Conservation (phyloP, 2,113 vertebrate genomes). For the Gulo gulo region DNA sequence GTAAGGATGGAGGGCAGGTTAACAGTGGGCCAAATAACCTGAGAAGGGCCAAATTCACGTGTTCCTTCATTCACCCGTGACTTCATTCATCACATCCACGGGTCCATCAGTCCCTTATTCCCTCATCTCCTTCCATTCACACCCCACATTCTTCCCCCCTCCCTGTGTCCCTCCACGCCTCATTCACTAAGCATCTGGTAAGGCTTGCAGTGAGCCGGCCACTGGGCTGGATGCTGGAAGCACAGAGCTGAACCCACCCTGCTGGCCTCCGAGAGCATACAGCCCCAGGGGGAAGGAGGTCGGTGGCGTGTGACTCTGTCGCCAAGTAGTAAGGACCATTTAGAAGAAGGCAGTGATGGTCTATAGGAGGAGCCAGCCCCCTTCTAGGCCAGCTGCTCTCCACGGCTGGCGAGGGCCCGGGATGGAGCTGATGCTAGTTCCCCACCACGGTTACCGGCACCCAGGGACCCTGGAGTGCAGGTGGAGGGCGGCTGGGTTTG, state of each 20-base stretch:
- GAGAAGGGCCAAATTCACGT: background rate
- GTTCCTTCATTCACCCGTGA: background rate
- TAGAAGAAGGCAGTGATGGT: background rate
- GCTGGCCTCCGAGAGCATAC: background rate
- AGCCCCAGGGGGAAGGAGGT: background rate
- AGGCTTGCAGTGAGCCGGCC: background rate
- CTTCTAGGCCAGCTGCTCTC: background rate
- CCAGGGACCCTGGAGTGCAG: background rate
- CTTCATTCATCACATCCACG: background rate
- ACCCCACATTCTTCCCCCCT: background rate
- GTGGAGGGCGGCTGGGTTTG: background rate
- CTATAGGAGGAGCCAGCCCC: background rate
- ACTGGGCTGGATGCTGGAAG: background rate
- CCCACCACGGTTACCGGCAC: accelerated
- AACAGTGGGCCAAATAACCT: background rate
- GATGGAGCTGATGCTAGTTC: background rate
- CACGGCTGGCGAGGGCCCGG: background rate
- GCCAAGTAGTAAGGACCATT: background rate
- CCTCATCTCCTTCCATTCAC: too few species aligned
- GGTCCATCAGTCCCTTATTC: too few species aligned
- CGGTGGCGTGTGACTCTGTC: accelerated
- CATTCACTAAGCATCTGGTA: background rate
- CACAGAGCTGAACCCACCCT: background rate
- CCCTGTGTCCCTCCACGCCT: background rate
- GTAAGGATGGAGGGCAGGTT: background rate